Evolutionary conservation across 2,888 invertebrate species (phyloP), one percentile per base, ranked within the genome.

Genomic region (Tubulanus polymorphus): DNA sequence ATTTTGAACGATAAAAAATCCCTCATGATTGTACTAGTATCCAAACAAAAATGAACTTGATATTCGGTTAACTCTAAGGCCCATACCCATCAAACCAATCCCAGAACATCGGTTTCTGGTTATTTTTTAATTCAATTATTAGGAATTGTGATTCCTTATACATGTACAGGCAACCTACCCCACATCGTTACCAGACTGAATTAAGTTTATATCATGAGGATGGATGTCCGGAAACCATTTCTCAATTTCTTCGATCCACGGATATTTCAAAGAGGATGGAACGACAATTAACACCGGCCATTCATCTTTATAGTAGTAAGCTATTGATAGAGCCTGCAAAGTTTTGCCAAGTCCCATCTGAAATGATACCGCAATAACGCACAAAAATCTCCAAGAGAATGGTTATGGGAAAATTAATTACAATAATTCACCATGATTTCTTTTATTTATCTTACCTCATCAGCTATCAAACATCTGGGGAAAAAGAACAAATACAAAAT

Each of bases 341-440:
- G 76, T 76, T 61, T 81, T 81, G 3, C 81, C 81, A 8, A 81
- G 69, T 23, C 81, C 81, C 81, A 81, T 81, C 72, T 81, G 61
- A 25, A 53, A 47, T 5, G n/a, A n/a, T 35, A n/a, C 12, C n/a
- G 15, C 41, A 41, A 41, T 20, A 41, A 18, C 5, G 6, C 48
- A 25, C n/a, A 27, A 20, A 20, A 8, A 46, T 46, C 18, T n/a
- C 12, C 23, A 20, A 48, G n/a, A 27, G 23, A 10, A 10, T 27
- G n/a, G 5, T 10, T 27, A 6, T 23, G n/a, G n/a, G 15, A 3
- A 8, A 8, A 23, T 41, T 41, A 18, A 20, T 8, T 41, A 15
- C 6, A 5, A 41, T 41, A 41, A 5, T 41, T 41, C 6, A 5
- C 18, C 6, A 23, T 5, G 18, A 3, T 20, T 8, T 20, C 41